Evolutionary conservation across 2,888 invertebrate species (phyloP).

Genomic region (Conomelus anceps): DNA sequence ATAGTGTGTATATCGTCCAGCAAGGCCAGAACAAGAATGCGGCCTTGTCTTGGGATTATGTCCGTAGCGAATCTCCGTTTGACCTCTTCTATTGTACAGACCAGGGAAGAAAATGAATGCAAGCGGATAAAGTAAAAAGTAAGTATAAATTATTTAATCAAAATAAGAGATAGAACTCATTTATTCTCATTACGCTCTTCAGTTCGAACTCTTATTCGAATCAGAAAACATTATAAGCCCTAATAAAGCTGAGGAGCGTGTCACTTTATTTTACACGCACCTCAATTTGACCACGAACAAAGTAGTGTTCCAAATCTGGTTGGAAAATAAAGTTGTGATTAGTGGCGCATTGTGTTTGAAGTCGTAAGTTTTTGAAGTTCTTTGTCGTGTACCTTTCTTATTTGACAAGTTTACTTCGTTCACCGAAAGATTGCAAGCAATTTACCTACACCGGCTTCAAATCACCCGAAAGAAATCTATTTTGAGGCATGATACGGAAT

Average conservation of each 20-base stretch:
- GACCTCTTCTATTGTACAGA: not conserved
- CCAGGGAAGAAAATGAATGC: not conserved
- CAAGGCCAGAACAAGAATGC: not conserved
- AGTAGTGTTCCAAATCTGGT: not conserved
- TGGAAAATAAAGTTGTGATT: not conserved
- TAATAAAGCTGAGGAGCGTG: not conserved
- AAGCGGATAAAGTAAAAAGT: not conserved
- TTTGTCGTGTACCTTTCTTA: not conserved
- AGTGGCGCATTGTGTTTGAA: not conserved
- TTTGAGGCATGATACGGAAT: not conserved
- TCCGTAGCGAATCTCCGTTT: not conserved
- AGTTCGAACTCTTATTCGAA: not conserved
- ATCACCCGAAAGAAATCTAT: not conserved
- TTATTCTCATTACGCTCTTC: not conserved
- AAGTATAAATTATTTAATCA: not conserved
- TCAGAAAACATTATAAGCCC: not conserved
- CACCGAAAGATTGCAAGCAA: not conserved
- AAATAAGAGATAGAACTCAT: not conserved
- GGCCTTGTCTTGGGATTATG: not conserved
- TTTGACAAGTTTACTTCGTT: not conserved
- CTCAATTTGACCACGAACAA: not conserved
- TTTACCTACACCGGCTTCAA: not conserved
- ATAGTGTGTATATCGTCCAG: not conserved
- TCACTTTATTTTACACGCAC: not conserved
- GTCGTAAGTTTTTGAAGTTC: too few relatives aligned